Evolutionary conservation across 2,888 invertebrate genomes (phyloP).

Genomic region (Thymelicus acteon): DNA sequence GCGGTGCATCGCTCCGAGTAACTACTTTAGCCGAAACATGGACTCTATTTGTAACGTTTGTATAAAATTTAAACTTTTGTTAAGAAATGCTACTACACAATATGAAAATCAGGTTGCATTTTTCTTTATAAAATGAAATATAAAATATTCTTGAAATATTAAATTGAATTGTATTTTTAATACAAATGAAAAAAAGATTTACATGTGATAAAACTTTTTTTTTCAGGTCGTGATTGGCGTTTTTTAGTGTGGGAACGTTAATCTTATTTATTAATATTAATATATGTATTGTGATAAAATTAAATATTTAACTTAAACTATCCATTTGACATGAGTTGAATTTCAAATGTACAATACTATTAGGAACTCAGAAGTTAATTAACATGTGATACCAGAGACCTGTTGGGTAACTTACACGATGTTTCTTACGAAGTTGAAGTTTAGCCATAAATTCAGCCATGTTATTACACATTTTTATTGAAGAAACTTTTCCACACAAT

Average conservation of each 20-base stretch:
- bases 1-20: slow-evolving; percentile 52
- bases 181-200: no score
- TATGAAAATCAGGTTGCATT: not conserved
- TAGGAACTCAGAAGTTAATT: slow-evolving; percentile 1
- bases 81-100: slow-evolving; percentile 11
- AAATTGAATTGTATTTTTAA: no score
- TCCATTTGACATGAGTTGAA: not conserved
- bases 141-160: no score
- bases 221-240: no score
- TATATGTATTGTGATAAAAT: no score
- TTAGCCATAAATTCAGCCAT: slow-evolving; percentile 22
- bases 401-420: not conserved
- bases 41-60: slow-evolving; percentile 47
- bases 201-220: no score
- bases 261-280: no score
- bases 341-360: not conserved
- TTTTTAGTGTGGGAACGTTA: no score
- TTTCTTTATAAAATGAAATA: not conserved
- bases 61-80: slow-evolving; percentile 42
- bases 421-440: slow-evolving; percentile 22
- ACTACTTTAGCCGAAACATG: slow-evolving; percentile 50
- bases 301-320: no score
- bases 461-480: slow-evolving; percentile 27
- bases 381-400: slow-evolving; percentile 5
- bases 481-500: slow-evolving; percentile 30